Percentiles rank a stretch among this genome's conserved stretches.
These are phyloP conservation scores for Tichodroma muraria DNA, from an alignment of 2,113 vertebrate genomes.

Conservation along the genomic window DNA sequence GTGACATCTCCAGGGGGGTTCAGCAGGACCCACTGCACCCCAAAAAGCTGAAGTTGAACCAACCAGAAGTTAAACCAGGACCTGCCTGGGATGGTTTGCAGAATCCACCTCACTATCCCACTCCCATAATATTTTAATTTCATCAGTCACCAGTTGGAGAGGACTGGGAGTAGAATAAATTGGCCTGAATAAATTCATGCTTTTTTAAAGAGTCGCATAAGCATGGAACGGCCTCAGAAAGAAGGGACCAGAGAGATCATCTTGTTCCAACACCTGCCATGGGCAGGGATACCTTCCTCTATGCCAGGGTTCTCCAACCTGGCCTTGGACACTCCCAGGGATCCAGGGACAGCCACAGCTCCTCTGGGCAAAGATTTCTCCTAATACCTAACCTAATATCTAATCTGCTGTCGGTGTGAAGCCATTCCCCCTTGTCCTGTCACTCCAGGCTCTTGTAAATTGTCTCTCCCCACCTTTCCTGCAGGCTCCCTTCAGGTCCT, in stretches of 20 bases:
- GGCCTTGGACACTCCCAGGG: not conserved
- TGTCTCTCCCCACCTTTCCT: not conserved
- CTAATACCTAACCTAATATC: not conserved
- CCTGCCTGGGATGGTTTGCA: not conserved
- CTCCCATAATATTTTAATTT: not conserved
- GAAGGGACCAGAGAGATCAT: not conserved
- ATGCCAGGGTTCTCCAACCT: accelerated
- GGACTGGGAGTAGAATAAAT: not conserved
- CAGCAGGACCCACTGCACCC: not conserved
- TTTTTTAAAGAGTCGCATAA: not conserved
- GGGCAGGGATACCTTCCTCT: not conserved
- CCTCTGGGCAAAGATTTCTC: not conserved
- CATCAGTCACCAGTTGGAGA: not conserved
- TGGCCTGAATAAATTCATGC: accelerated
- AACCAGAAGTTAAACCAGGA: not conserved
- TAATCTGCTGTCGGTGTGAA: not conserved
- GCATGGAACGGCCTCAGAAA: accelerated
- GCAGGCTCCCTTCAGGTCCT: not conserved
- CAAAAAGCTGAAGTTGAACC: not conserved
- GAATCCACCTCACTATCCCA: not conserved
- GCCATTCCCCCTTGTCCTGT: not conserved
- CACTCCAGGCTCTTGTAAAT: not conserved
- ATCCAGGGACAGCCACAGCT: not conserved
- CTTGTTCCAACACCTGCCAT: accelerated
- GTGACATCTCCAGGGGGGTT: not conserved